Conservation (phyloP, 2,797 vertebrate species). For the Psittacula derbiana region DNA sequence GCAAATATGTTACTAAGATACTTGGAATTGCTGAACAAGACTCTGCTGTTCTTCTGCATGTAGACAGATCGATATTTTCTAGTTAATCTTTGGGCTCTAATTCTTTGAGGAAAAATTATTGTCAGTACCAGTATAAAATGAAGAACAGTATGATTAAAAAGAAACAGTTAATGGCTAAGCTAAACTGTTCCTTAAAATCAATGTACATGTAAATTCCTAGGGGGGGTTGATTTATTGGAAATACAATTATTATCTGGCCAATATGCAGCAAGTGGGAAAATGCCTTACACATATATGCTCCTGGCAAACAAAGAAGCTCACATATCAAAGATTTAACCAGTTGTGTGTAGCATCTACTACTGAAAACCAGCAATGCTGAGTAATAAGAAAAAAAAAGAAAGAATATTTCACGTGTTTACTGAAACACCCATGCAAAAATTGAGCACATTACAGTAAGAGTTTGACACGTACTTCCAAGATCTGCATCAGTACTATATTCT, state of each 20-base stretch:
- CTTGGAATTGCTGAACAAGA: not conserved
- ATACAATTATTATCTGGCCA: not conserved
- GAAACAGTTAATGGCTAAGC: not conserved
- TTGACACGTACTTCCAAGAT: not conserved
- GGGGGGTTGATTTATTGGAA: not conserved
- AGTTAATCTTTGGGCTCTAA: not conserved
- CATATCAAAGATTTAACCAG: not conserved
- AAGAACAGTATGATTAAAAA: not conserved
- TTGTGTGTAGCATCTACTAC: not conserved
- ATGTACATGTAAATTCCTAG: not conserved
- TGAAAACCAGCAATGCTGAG: not conserved
- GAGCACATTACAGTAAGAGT: not conserved
- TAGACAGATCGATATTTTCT: not conserved
- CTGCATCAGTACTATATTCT: not conserved
- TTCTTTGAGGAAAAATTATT: not conserved
- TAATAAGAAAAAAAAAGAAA: not conserved
- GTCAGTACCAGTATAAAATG: not conserved
- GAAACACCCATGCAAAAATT: not conserved
- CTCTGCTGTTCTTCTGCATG: not conserved
- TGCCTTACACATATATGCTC: not conserved
- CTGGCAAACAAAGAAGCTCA: not conserved
- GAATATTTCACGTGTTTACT: not conserved
- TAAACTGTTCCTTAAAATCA: not conserved
- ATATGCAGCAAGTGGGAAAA: not conserved
- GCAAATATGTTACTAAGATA: not conserved